Base-by-base conservation (phyloP, 2,797 vertebrate species). In the Hybognathus amarus region DNA sequence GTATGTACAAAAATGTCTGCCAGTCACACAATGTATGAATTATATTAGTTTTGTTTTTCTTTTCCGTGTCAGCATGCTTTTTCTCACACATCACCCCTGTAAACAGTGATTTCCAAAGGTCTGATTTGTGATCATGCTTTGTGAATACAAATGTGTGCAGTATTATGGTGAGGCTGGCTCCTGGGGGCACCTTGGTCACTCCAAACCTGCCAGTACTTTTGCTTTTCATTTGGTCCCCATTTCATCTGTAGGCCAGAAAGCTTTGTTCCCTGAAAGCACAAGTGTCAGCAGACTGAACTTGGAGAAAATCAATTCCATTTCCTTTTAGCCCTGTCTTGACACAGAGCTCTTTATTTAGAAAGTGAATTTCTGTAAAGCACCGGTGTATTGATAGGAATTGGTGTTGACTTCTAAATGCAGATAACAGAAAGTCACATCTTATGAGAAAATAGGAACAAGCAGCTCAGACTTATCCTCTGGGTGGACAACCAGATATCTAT, bases 221-320 rank as follows among this genome's bases (percentile, higher is more conserved):
- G 79, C 68, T 75, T 87, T 84, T 87, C 42, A 82, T 87, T 83
- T 76, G 76, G 69, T 88, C 80, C 83, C 85, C 78, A 83, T 87
- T 87, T 84, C 84, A 76, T 77, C 40, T 66, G 64, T 33, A 79
- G 70, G 47, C 42, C 24, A 77, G 27, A 59, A 70, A 77, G 63
- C 59, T 27, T 78, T 70, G 52, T 77, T 47, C 81, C 69, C 79
- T 70, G n/a, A 66, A 79, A 69, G 84, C 73, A 70, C 40, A 80
- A 47, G 56, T 86, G 64, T 79, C 84, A 73, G 45, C 64, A 56
- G 56, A 77, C 36, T 67, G 59, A 86, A 81, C 47, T 52, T 36
- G 54, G 42, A 70, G 71, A 86, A 86, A 84, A 79, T 81, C 50
- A 80, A 79, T 87, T 83, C 40, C 66, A 82, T 84, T 83, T 76